Base-by-base conservation (phyloP, 2,113 vertebrate species). In the Erythrolamprus reginae region DNA sequence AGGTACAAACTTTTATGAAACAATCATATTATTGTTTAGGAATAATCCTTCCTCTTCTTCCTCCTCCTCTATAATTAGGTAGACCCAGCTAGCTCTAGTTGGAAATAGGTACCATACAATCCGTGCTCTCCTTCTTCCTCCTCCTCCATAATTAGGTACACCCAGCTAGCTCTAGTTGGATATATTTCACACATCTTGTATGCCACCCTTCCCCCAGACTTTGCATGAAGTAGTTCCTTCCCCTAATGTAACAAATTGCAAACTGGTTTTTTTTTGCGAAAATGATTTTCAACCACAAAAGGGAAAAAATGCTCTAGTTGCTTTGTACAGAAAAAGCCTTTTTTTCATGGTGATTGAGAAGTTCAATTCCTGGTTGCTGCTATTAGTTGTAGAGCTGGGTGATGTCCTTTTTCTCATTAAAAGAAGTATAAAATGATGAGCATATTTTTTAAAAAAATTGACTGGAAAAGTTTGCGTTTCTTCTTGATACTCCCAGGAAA, bases 381-480 rank as follows among this genome's bases (percentile, higher is more conserved):
- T 87, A 23, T 90, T 87, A 50, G 21, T 23, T 61, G 55, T 19
- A 48, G 84, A 82, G 17, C 13, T 17, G 13, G 84, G 28, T 26
- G 45, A 26, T 56, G 42, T 10, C 42, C 85, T 82, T 7, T 83
- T 45, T 48, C 52, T 86, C 84, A 86, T 90, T 86, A 70, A 58
- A 91, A 38, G n/a, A 83, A 45, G 15, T 51, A 47, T 90, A 48
- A 90, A 53, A 82, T 48, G 38, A 33, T 58, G 51, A 65, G 52
- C 28, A 83, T 58, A 88, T 56, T 28, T 58, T 19, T 19, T 38
- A 58, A 42, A 28, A 28, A 33, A 51, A 88, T 28, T 47, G 47
- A 88, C 50, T 56, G 70, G 70, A 84, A 88, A 91, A 91, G 93
- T 93, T 90, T 89, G 82, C 10, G 5, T 93, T 95, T 96, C 91